Evolutionary conservation across 2,113 vertebrate genomes (phyloP), one percentile per base, ranked within the genome.

Genomic region (Heliornis fulica): DNA sequence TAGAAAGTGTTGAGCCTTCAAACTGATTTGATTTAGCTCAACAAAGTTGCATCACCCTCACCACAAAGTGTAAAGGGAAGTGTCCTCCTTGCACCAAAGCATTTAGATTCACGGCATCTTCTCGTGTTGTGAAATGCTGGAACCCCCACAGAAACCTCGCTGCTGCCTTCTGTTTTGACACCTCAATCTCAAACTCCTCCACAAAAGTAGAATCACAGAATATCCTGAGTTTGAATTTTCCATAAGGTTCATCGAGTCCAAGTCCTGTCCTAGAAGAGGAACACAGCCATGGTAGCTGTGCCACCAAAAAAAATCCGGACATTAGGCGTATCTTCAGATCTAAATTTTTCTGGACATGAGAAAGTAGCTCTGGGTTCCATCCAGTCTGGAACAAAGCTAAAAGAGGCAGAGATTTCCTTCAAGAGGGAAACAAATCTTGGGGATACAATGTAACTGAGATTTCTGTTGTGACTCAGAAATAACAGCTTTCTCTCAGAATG

Each of bases 371-470:
- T 53, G 61, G 16, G 15, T 64, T 68, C 87, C 40, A 64, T 46
- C 26, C 41, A 14, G 22, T 31, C 38, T 1, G 4, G 25, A 12
- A 57, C 11, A 57, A 54, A 19, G 25, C 59, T 50, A 63, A 51
- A 80, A 83, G 36, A 40, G 19, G 13, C 53, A 57, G 59, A 26
- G 34, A 61, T 1, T 31, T 54, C 3, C 20, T 45, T 15, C 14
- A 16, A 17, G 28, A 0, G 36, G 41, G 77, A 84, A 77, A 81
- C 7, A 22, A 51, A 17, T 13, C 38, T 51, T 36, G 5, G n/a
- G 60, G 11, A 8, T 48, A 51, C 1, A 0, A 1, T 57, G 29
- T 45, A 57, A 66, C 32, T 3, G 5, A 32, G 8, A 31, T 36
- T 82, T 71, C 56, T 88, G 18, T 21, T 66, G 50, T 36, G 13